Conservation (phyloP, 2,797 vertebrate genomes). For the Diglossa cyanea region DNA sequence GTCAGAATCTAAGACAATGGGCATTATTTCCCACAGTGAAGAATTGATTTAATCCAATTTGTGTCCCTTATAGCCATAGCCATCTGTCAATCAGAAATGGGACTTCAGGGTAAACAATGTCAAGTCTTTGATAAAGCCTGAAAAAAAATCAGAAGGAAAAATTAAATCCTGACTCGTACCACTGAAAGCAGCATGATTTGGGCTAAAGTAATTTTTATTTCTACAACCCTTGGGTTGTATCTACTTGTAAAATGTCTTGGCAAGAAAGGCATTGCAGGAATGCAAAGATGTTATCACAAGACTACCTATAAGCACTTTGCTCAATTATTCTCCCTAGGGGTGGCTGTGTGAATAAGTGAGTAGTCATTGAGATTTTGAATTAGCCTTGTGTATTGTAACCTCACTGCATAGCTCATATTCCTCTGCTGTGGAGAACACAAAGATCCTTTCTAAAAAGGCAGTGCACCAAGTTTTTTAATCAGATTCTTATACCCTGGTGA, state of each 20-base stretch:
- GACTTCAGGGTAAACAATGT: constrained; percentile 4
- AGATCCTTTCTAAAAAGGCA: constrained; percentile 10
- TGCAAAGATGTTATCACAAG: neutral
- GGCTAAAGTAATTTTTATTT: neutral
- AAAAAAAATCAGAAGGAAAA: neutral
- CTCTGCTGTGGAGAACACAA: neutral
- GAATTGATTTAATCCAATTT: neutral
- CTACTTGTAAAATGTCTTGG: neutral
- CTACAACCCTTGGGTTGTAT: neutral
- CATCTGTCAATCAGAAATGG: neutral
- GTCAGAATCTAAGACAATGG: neutral
- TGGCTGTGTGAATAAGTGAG: neutral
- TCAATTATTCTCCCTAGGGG: neutral
- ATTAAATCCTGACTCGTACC: neutral
- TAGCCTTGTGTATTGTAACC: neutral
- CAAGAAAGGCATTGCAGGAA: neutral
- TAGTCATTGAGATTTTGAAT: constrained; percentile 19
- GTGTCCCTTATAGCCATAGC: neutral
- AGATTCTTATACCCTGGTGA: constrained; percentile 34
- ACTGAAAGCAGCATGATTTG: neutral
- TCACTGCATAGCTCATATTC: constrained; percentile 10
- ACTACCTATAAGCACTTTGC: neutral
- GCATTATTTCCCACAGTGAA: neutral
- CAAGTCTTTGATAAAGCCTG: neutral
- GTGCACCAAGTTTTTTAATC: constrained; percentile 26